Base-by-base conservation (phyloP, 2,797 vertebrate species). In the Paedocypris micromegethes region DNA sequence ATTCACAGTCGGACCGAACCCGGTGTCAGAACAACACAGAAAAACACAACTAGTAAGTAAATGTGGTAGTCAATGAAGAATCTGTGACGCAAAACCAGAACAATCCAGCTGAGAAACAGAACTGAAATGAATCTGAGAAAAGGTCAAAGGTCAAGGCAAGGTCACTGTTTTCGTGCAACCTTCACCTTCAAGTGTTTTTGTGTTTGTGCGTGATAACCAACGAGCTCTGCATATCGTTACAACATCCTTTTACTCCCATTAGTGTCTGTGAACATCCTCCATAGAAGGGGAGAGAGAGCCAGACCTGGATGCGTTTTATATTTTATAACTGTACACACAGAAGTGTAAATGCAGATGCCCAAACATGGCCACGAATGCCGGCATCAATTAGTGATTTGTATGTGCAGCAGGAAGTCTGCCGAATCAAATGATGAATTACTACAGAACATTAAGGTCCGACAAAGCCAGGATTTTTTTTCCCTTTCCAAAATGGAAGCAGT, bases 341-440 rank as follows among this genome's bases (percentile, higher is more conserved):
- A 60, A 37, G 67, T 69, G 67, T 63, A 9, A 57, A 56, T 57
- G 41, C 43, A 48, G 58, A 69, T 59, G 58, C 62, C 57, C 66
- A 72, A 62, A 70, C 54, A 55, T 9, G 46, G 57, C 40, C 8
- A n/a, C 43, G 7, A 50, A 40, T n/a, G 23, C 41, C 8, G 9
- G 42, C 38, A 67, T 41, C 8, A 56, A 37, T 67, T 58, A 64
- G 75, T 74, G 75, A 68, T 71, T 60, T 7, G 54, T 41, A 37
- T 69, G 48, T 3, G 42, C 41, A 51, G 38, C 47, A 23, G 52
- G 45, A 39, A 41, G n/a, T 45, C 2, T 64, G 48, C 47, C 23
- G 8, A 9, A n/a, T 37, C 44, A 9, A 67, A 66, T 62, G 64
- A 45, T 43, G 9, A 41, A 51, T 58, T 56, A 65, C 56, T 55